Evolutionary conservation across 2,113 vertebrate genomes (phyloP).

Genomic region (Ochotona curzoniae): DNA sequence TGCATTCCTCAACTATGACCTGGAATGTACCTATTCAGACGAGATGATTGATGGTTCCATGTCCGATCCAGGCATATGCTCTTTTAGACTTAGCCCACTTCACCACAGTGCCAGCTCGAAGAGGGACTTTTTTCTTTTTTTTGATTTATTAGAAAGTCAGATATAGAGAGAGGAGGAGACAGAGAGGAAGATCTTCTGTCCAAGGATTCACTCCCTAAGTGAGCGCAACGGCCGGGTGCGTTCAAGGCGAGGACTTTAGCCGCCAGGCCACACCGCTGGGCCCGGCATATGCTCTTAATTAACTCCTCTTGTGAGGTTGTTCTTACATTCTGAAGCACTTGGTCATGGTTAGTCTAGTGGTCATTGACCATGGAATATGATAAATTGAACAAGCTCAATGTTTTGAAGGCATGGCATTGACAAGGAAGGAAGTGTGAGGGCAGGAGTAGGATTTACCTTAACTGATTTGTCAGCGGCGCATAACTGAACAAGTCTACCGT

Average conservation of each 20-base stretch:
- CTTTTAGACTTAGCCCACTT: no score
- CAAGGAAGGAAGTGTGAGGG: background rate
- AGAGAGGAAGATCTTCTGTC: no score
- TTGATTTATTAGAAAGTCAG: no score
- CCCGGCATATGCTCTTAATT: background rate
- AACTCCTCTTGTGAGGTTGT: background rate
- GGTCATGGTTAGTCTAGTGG: background rate
- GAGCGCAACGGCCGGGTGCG: no score
- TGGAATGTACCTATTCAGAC: background rate
- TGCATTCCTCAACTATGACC: background rate
- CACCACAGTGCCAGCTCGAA: no score
- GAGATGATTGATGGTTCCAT: background rate
- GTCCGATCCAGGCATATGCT: background rate
- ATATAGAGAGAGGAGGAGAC: no score
- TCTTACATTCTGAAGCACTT: background rate
- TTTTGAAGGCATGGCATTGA: background rate
- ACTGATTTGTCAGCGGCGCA: background rate
- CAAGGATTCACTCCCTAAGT: no score
- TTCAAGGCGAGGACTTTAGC: no score
- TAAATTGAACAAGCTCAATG: background rate
- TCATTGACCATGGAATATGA: background rate
- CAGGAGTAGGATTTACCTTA: background rate
- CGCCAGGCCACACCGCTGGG: no score
- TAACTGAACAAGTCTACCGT: background rate
- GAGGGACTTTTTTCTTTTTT: no score